Base-by-base conservation (phyloP, 2,888 invertebrate species). In the Ptychoptera contaminata region DNA sequence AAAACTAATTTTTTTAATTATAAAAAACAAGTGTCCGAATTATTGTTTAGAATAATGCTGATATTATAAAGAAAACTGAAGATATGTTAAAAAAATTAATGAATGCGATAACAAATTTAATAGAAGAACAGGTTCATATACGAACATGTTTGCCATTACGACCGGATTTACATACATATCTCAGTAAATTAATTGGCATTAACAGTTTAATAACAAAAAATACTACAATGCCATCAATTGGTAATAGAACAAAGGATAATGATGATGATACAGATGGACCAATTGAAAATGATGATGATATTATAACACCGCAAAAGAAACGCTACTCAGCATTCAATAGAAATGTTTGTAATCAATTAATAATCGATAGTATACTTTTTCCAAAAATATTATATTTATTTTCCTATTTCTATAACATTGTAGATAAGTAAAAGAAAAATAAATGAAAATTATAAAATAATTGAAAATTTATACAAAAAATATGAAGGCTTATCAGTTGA, bases 381-480 rank as follows among this genome's bases (percentile, higher is more conserved):
- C n/a, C n/a, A n/a, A n/a, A n/a, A n/a, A n/a, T n/a, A 30, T 30
- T 30, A 30, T 8, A 30, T 30, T 30, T 30, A 30, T 30, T 30
- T 30, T 30, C 30, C n/a, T n/a, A n/a, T n/a, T n/a, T n/a, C n/a
- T n/a, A n/a, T n/a, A n/a, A n/a, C n/a, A n/a, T n/a, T n/a, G n/a
- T 30, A 32, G 32, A 32, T 11, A 11, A 32, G 8, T 11, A 32
- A 32, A 32, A 4, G n/a, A 7, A 32, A 32, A 40, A 51, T 62
- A 7, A 55, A 55, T 8, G 51, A 58, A 29, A 58, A 60, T 36
- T 55, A 59, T 0, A 51, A 54, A 12, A 52, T 57, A 8, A 60
- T 63, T 1, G 60, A 61, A 48, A 63, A 65, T 44, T 48, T 63
- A 3, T 46, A 65, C 4, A 50, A 50, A 0, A 54, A 62, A 47